phyloP scores from a whole-genome alignment of 1,140 invertebrate genomes.

The Batillaria attramentaria region DNA sequence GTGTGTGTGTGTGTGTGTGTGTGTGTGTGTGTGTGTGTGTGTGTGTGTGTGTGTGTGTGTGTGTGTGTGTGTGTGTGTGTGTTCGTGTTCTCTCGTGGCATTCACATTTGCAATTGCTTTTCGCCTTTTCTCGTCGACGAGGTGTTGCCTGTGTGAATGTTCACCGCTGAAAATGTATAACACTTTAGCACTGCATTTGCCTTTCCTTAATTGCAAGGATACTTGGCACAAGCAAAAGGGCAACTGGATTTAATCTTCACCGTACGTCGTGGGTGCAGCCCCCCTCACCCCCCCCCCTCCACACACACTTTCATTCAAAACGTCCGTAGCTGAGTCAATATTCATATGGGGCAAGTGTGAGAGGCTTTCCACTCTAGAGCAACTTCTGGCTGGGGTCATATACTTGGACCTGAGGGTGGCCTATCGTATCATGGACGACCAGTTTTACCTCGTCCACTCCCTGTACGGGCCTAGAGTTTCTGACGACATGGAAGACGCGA shows the following conservation, averaged over 20 bases:
- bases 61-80: background rate
- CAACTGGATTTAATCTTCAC: no score
- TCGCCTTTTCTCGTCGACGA: background rate
- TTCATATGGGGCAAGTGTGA: constrained; percentile 83
- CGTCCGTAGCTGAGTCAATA: no score
- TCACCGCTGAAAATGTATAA: no score
- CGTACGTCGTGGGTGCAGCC: no score
- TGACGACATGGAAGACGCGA: constrained; percentile 77
- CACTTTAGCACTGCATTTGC: background rate
- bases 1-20: background rate
- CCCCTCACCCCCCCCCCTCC: no score
- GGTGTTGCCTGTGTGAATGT: background rate
- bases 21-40: background rate
- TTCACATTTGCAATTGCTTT: background rate
- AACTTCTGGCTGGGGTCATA: constrained; percentile 84
- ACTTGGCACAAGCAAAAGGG: no score
- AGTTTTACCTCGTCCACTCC: constrained; percentile 84
- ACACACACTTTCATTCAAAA: no score
- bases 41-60: background rate
- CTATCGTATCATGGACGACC: constrained; percentile 74
- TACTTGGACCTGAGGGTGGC: constrained; percentile 85
- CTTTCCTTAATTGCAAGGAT: background rate
- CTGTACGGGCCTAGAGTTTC: constrained; percentile 81
- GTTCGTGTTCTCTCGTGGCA: background rate
- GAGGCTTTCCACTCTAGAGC: constrained; percentile 76